phyloP scores from a whole-genome alignment of 2,113 vertebrate genomes.

The Rhea americana region DNA sequence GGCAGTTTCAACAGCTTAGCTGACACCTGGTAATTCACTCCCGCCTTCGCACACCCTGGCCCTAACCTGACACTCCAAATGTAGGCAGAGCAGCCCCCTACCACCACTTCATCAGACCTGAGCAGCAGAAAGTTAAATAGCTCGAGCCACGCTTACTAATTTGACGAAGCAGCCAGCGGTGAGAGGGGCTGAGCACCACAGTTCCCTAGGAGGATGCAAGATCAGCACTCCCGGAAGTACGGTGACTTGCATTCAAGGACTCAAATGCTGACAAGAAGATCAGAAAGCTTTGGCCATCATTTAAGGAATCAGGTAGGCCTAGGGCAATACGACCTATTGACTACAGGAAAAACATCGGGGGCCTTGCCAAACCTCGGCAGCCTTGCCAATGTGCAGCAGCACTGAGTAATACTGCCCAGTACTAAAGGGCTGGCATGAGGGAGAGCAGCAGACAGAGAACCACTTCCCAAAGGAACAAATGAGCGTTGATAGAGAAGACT shows the following conservation, averaged over 20 bases:
- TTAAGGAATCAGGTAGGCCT: background rate
- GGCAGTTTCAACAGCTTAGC: background rate
- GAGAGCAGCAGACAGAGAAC: background rate
- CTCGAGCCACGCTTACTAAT: too few species aligned
- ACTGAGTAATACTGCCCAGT: accelerated
- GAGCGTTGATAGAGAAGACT: background rate
- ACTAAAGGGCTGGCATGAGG: background rate
- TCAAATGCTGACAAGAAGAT: background rate
- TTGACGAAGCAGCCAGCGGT: background rate
- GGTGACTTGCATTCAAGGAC: accelerated
- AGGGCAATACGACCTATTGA: background rate
- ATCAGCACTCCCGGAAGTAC: background rate
- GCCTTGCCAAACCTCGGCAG: background rate
- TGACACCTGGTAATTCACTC: background rate
- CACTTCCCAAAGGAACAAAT: too few species aligned
- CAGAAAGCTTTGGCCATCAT: background rate
- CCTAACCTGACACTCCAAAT: background rate
- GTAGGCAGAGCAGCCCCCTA: accelerated
- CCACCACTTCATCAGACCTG: background rate
- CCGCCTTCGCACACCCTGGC: too few species aligned
- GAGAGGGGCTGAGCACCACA: background rate
- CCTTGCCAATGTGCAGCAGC: background rate
- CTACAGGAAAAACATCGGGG: background rate
- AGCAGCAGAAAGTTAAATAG: accelerated
- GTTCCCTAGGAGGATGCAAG: background rate